These are phyloP conservation scores for Chelonia mydas DNA, from an alignment of 2,797 vertebrate species.

Conservation along the genomic window DNA sequence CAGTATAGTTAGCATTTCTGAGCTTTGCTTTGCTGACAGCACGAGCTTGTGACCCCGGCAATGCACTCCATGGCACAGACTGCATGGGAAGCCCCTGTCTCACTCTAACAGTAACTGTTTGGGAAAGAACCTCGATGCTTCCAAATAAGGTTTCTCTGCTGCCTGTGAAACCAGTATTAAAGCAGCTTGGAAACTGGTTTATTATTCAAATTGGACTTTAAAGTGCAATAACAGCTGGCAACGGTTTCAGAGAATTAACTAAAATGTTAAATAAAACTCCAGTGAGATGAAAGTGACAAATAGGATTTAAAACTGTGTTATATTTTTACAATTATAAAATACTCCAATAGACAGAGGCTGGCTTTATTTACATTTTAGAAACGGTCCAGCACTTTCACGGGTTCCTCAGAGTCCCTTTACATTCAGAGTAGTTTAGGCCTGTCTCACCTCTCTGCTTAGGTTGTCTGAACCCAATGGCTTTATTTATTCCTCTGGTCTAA, in stretches of 20 bases:
- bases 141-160: background rate
- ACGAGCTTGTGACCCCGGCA: background rate
- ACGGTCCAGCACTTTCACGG: background rate
- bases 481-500: background rate
- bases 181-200: background rate
- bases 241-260: background rate
- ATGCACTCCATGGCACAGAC: background rate
- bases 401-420: too few species aligned
- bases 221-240: background rate
- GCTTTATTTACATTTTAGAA: background rate
- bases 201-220: background rate
- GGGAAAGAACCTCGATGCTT: background rate
- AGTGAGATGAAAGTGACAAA: background rate
- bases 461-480: background rate
- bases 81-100: background rate
- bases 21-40: background rate
- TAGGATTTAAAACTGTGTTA: background rate
- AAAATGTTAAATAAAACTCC: background rate
- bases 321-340: background rate
- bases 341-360: background rate
- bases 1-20: background rate
- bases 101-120: background rate
- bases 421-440: rapidly evolving
- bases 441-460: background rate
- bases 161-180: background rate